phyloP scores from a whole-genome alignment of 2,797 vertebrate species.

The Xenentodon cancila region DNA sequence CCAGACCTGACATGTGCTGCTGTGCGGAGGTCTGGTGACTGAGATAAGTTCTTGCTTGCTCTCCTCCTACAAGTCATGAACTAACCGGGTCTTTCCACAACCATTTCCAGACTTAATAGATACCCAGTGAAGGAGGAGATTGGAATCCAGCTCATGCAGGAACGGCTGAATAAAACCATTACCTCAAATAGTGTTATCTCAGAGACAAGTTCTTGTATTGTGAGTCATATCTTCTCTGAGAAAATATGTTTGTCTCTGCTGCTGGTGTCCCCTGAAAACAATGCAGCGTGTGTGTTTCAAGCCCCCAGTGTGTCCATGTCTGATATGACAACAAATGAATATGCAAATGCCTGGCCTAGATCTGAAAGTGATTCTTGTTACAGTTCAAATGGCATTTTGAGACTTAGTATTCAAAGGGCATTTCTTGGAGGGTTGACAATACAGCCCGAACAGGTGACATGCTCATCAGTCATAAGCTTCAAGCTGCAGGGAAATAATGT shows the following conservation, averaged over 20 bases:
- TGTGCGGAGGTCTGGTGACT: slow-evolving; percentile 65
- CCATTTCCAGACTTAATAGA: slow-evolving; percentile 52
- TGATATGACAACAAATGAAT: slow-evolving; percentile 52
- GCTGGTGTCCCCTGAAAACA: slow-evolving; percentile 23
- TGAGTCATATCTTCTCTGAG: slow-evolving; percentile 26
- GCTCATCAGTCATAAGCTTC: slow-evolving; percentile 68
- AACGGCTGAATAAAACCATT: slow-evolving; percentile 52
- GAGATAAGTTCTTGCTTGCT: slow-evolving; percentile 68
- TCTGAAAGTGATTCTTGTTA: slow-evolving; percentile 41
- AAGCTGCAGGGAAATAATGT: slow-evolving; percentile 67
- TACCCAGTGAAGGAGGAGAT: slow-evolving; percentile 51
- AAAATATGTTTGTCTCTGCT: slow-evolving; percentile 36
- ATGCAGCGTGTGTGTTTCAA: slow-evolving; percentile 21
- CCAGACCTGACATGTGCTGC: slow-evolving; percentile 69
- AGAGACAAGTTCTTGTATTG: slow-evolving; percentile 51
- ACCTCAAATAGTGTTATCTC: slow-evolving; percentile 55
- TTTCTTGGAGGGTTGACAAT: slow-evolving; percentile 48
- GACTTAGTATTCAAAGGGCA: slow-evolving; percentile 51
- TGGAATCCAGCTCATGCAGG: slow-evolving; percentile 49
- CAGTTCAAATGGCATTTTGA: slow-evolving; percentile 28
- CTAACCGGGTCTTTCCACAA: slow-evolving; percentile 48
- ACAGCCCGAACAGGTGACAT: slow-evolving; percentile 65
- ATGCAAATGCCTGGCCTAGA: slow-evolving; percentile 42
- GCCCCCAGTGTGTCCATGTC: slow-evolving; percentile 2
- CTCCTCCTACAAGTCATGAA: slow-evolving; percentile 50